A percentile compares a stretch with the other conserved stretches of the same genome.
phyloP scores from a whole-genome alignment of 2,797 vertebrate species.

The Adrianichthys oophorus region DNA sequence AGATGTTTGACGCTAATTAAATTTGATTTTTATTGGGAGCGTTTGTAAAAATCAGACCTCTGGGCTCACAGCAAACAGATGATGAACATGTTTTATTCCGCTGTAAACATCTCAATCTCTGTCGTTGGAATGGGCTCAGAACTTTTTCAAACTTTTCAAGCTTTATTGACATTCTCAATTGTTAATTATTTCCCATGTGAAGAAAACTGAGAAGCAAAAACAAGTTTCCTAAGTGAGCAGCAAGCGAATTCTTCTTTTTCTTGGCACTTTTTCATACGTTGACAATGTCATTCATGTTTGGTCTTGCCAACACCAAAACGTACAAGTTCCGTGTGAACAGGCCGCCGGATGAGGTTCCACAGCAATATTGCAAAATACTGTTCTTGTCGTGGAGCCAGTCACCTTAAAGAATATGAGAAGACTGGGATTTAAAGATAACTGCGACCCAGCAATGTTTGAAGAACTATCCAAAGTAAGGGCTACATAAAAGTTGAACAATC shows the following conservation, averaged over 20 bases:
- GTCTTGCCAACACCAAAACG: conserved; percentile 15
- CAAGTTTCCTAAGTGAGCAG: conserved; percentile 35
- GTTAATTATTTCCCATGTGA: neutral
- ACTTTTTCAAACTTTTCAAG: too few species aligned
- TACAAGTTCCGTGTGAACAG: conserved; percentile 24
- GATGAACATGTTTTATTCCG: too few species aligned
- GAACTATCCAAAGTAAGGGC: neutral
- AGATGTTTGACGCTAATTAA: too few species aligned
- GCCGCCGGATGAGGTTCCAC: neutral
- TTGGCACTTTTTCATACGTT: neutral
- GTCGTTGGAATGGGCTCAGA: too few species aligned
- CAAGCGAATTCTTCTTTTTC: conserved; percentile 31
- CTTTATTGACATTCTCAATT: neutral
- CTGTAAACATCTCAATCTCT: too few species aligned
- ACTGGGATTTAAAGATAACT: neutral
- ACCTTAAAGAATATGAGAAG: too few species aligned
- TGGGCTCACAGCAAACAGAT: too few species aligned
- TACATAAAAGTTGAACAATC: neutral
- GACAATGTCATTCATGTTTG: conserved; percentile 4
- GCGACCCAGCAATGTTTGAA: neutral
- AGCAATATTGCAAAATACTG: conserved; percentile 36
- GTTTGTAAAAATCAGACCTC: too few species aligned
- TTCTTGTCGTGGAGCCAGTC: neutral
- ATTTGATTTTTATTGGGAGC: too few species aligned
- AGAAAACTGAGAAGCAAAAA: conserved; percentile 20